Base-by-base conservation (phyloP, 2,113 vertebrate species). In the Ctenodactylus gundi region DNA sequence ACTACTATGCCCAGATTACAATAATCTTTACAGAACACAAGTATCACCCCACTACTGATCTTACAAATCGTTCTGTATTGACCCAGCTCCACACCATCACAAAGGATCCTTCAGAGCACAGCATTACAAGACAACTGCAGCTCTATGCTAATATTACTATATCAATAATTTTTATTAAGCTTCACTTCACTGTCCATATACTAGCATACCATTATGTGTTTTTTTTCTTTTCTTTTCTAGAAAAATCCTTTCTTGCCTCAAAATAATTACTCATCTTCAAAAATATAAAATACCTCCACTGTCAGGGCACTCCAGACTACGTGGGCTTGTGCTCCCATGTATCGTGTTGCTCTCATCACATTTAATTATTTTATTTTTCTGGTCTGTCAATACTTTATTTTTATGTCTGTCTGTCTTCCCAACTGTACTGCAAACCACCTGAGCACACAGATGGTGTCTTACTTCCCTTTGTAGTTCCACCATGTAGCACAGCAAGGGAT, bases 231-330 rank as follows among this genome's bases (percentile, higher is more conserved):
- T 27, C 25, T 80, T n/a, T 64, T 78, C 20, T 25, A 23, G 53
- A 81, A 94, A 96, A 80, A 84, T 6, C 15, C 44, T 87, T 64
- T 62, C 49, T 46, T 90, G 21, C 41, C 23, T 95, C 41, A 88
- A 90, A 85, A 51, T 39, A n/a, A 93, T 64, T 84, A 58, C 29
- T 91, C 72, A 60, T 60, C 23, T 94, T 86, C 21, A 89, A 70
- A 90, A 85, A 60, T 34, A n/a, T 86, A 70, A 41, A 51, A 77
- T 13, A 31, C 3, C 29, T 84, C 80, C 41, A 70, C 58, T 72
- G 31, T 77, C 25, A 72, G 93, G 85, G 55, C 29, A 64, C 92
- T 65, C 44, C 90, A 86, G 41, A 60, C 3, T 46, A 13, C 82
- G 21, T 36, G 8, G 9, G 34, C 44, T 36, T 67, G 27, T 4